phyloP scores from a whole-genome alignment of 1,140 invertebrate species.

The Bombus breviceps region DNA sequence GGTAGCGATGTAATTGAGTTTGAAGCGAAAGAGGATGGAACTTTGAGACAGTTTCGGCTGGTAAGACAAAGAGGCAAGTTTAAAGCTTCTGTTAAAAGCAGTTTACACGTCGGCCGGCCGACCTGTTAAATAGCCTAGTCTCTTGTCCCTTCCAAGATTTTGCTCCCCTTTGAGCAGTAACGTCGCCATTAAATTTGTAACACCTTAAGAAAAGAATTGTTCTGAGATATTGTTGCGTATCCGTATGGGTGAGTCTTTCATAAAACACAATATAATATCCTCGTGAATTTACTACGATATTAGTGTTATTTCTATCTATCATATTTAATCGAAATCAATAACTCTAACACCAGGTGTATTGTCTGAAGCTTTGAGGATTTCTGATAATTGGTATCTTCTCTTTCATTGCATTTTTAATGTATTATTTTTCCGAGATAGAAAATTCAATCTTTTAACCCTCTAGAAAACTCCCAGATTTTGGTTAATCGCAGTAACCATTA shows the following conservation, averaged over 20 bases:
- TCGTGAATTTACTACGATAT: too few relatives aligned
- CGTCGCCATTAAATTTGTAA: neutral
- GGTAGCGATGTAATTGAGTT: constrained; percentile 36
- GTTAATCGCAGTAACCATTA: too few relatives aligned
- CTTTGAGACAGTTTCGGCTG: constrained; percentile 32
- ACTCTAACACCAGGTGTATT: too few relatives aligned
- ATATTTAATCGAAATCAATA: too few relatives aligned
- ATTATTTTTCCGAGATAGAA: too few relatives aligned
- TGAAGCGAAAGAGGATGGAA: constrained; percentile 26
- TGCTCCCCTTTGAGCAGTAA: neutral
- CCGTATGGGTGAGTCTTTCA: neutral
- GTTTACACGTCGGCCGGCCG: constrained; percentile 27
- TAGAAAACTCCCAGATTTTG: too few relatives aligned
- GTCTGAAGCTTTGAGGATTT: too few relatives aligned
- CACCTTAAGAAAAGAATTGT: neutral
- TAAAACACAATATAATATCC: too few relatives aligned
- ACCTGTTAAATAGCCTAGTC: constrained; percentile 20
- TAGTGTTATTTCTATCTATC: too few relatives aligned
- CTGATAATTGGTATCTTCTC: too few relatives aligned
- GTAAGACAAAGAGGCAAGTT: constrained; percentile 44
- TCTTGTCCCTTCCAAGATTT: neutral
- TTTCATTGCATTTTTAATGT: too few relatives aligned
- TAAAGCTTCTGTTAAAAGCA: constrained; percentile 43
- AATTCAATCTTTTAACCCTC: too few relatives aligned
- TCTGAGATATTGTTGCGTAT: neutral